Base-by-base conservation (phyloP, 2,113 vertebrate genomes). In the Raja brachyura region DNA sequence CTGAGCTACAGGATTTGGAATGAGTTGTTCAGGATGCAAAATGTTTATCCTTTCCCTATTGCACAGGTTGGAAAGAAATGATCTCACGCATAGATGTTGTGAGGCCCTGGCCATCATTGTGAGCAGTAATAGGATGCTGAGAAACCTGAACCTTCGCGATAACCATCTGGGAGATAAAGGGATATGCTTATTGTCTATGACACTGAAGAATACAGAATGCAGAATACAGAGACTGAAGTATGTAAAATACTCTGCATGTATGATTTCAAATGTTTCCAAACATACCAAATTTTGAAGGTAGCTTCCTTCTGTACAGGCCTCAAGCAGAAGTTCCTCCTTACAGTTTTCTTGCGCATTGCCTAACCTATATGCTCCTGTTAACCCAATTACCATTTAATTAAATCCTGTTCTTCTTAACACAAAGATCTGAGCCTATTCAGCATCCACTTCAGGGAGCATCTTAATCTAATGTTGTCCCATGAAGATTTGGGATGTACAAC, bases 151-250 rank as follows among this genome's bases (percentile, higher is more conserved):
- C 68, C 68, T 92, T 33, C 48, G 68, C 28, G 70, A 74, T 39
- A 92, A 92, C 39, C 70, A 54, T 73, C 66, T 92, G 0, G 66
- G 90, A 54, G 90, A 92, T 28, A 25, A 5, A 54, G 90, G 90
- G 9, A 92, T 92, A 28, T 25, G 68, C 25, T 28, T 73, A 73
- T 54, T 92, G 66, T 92, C 68, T 54, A 5, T 4, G 11, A 33
- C 68, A 48, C 31, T 92, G 68, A 92, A 73, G 68, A 5, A 73
- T 1, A 33, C 90, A 48, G 20, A 54, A 0, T 74, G 90, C 68
- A 92, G 39, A 73, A 48, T 92, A 48, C 68, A 74, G 66, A 92
- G 54, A 48, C 39, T 92, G 39, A 48, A 92, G 90, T 92, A 92
- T 39, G 90, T 73, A 11, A 92, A 70, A 74, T 39, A 73, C 16